Evolutionary conservation across 2,113 vertebrate species (phyloP).

Genomic region (Crotophaga sulcirostris): DNA sequence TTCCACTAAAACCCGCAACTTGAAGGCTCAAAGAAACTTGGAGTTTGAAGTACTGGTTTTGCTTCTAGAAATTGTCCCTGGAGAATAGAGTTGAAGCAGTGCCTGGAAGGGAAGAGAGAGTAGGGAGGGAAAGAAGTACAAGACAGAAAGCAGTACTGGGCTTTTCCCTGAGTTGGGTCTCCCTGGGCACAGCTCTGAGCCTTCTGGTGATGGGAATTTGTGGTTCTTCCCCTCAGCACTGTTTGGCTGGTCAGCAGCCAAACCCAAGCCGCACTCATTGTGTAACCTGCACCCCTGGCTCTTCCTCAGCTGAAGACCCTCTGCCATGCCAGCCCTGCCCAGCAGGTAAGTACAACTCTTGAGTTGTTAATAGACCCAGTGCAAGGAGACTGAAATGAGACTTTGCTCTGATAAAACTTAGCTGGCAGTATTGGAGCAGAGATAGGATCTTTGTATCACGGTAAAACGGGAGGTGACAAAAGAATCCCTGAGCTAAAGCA

Average conservation of each 20-base stretch:
- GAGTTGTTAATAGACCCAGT: background rate
- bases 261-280: slow-evolving; percentile 59
- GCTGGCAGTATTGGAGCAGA: fast-evolving
- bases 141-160: background rate
- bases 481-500: background rate
- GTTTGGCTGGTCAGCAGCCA: slow-evolving; percentile 76
- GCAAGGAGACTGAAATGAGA: fast-evolving
- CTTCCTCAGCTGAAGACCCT: slow-evolving; percentile 67
- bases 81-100: background rate
- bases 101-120: background rate
- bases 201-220: background rate
- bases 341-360: slow-evolving; percentile 68
- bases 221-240: slow-evolving; percentile 47
- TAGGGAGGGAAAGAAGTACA: background rate
- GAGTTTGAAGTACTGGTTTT: background rate
- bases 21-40: background rate
- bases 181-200: background rate
- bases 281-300: slow-evolving; percentile 64
- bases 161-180: background rate
- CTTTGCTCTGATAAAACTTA: background rate
- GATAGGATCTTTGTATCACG: background rate
- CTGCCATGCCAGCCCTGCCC: slow-evolving; percentile 75
- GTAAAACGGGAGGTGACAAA: background rate
- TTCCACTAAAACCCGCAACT: background rate
- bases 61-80: background rate